Base-by-base conservation (phyloP, 1,140 invertebrate species). In the Samia ricini region DNA sequence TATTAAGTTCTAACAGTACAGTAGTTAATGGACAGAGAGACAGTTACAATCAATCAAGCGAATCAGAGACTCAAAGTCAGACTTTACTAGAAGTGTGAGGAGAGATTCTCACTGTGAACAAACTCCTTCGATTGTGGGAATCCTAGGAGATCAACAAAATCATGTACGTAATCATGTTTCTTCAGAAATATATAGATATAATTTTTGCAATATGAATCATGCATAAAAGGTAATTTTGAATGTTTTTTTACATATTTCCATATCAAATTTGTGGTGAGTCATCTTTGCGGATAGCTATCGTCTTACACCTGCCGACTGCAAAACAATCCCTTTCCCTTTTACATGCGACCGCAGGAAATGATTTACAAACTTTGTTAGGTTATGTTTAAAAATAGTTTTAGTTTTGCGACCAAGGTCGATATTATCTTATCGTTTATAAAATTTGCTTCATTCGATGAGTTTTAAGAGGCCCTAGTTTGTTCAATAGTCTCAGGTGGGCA, bases 141-240 rank as follows among this genome's bases (percentile, higher is more conserved):
- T 91, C 60, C 84, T 91, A 19, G 90, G 90, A 18, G 85, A 84
- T 60, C 89, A 91, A 64, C 87, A 90, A 26, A 85, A 83, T 72
- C 81, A 89, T 83, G 90, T 91, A 90, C 54, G 89, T 89, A 86
- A 67, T 58, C 19, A 4, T 20, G 22, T 26, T 3, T 26, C 8
- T 8, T 26, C 26, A 4, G 8, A 26, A 26, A 26, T 26, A 26
- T 15, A 4, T 15, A n/a, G n/a, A 42, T 42, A 42, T 1, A 42
- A 15, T 42, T 36, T 42, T 42, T 42, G 33, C 10, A 3, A 42
- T 15, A 10, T 15, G 4, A 42, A 1, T 42, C 33, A 42, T 15
- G 15, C n/a, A 12, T 15, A 29, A 10, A 5, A 29, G 26, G 6
- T 29, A 15, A 42, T 15, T 42, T 42, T 42, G 26, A 56, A n/a